Conservation (phyloP, 2,888 invertebrate species). For the Ophion ventricosus region DNA sequence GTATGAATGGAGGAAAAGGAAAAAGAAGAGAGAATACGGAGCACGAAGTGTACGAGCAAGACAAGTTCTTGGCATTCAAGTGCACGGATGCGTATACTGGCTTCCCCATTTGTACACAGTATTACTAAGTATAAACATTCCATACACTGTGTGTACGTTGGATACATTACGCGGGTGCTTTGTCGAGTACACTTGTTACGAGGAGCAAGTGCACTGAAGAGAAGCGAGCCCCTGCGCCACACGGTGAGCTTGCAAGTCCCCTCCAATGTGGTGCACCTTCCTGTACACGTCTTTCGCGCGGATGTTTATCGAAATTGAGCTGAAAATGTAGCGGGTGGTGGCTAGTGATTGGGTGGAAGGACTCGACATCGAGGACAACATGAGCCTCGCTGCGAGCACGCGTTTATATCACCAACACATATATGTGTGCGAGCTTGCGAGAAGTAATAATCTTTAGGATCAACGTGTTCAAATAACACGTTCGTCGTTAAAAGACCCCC, state of each 20-base stretch:
- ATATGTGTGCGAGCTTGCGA: slow-evolving; percentile 10
- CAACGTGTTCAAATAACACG: slow-evolving; percentile 47
- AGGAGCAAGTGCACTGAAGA: slow-evolving; percentile 6
- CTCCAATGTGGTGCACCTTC: neutral
- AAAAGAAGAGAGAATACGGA: too few species aligned
- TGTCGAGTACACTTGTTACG: slow-evolving; percentile 37
- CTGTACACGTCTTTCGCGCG: neutral
- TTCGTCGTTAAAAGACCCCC: slow-evolving; percentile 27
- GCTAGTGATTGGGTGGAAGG: neutral
- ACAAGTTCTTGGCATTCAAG: too few species aligned
- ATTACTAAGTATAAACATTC: neutral
- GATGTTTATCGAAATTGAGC: slow-evolving; percentile 40
- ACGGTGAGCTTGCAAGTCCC: slow-evolving; percentile 16
- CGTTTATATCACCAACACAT: neutral
- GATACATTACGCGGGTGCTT: neutral
- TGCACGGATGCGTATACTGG: neutral
- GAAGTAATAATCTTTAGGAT: slow-evolving; percentile 54
- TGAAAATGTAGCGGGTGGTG: slow-evolving; percentile 34
- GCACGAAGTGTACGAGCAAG: too few species aligned
- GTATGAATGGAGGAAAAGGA: too few species aligned
- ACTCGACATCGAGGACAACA: neutral
- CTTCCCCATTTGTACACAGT: neutral
- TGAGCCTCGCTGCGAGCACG: neutral
- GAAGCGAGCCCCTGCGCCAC: neutral
- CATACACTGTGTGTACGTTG: neutral